phyloP scores from a whole-genome alignment of 1,140 invertebrate genomes.

The Phocides pigmalion region DNA sequence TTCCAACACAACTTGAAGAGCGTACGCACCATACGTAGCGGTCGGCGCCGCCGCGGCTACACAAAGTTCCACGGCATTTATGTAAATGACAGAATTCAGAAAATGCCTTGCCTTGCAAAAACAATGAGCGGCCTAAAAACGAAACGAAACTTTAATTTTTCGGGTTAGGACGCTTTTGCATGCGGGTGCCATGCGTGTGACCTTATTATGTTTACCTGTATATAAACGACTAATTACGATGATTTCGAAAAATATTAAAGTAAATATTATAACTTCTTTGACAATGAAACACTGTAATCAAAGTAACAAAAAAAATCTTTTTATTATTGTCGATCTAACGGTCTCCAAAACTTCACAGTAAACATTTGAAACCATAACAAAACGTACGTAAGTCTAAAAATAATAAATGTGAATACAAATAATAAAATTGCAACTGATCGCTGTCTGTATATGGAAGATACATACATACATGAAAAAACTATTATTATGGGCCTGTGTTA shows the following conservation, averaged over 20 bases:
- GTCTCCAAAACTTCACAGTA: too few relatives aligned
- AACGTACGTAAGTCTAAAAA: too few relatives aligned
- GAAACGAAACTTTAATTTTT: constrained; percentile 70
- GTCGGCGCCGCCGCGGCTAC: constrained; percentile 67
- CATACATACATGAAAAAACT: too few relatives aligned
- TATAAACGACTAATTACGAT: background rate
- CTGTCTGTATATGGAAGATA: too few relatives aligned
- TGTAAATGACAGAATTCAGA: constrained; percentile 78
- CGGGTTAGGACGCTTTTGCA: constrained; percentile 58
- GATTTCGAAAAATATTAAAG: background rate
- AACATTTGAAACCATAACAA: too few relatives aligned
- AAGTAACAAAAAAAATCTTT: too few relatives aligned
- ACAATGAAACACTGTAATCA: too few relatives aligned
- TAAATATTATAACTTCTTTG: too few relatives aligned
- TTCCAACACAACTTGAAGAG: constrained; percentile 28
- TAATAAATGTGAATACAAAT: too few relatives aligned
- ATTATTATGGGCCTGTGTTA: too few relatives aligned
- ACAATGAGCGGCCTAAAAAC: constrained; percentile 63
- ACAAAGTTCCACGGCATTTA: constrained; percentile 71
- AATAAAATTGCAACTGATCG: too few relatives aligned
- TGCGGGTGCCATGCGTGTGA: constrained; percentile 37
- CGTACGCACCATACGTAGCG: constrained; percentile 38
- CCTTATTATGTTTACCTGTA: constrained; percentile 44
- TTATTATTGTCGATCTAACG: too few relatives aligned
- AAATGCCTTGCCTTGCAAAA: constrained; percentile 68